phyloP scores from a whole-genome alignment of 1,140 invertebrate species.

The Trinorchestia longiramus region DNA sequence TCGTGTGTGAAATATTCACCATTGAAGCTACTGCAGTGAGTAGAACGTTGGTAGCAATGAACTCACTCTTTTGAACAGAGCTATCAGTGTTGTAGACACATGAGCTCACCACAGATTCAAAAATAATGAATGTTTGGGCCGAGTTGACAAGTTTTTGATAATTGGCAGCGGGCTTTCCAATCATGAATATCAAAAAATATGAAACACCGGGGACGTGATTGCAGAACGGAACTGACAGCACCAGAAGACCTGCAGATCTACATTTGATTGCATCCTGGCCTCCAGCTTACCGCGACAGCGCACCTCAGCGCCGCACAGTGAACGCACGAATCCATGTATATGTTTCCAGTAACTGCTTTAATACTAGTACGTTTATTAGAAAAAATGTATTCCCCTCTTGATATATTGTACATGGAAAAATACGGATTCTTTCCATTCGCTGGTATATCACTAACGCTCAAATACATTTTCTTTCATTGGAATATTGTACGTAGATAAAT shows the following conservation, averaged over 20 bases:
- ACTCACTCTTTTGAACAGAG: not conserved
- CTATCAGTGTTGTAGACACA: not conserved
- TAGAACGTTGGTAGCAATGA: not conserved
- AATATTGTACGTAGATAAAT: no score
- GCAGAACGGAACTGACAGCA: not conserved
- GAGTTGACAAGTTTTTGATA: not conserved
- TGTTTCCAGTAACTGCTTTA: no score
- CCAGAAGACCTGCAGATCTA: not conserved
- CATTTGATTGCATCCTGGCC: not conserved
- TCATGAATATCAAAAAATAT: constrained; percentile 15
- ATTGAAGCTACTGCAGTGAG: not conserved
- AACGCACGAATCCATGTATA: not conserved
- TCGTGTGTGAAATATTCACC: not conserved
- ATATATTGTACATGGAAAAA: no score
- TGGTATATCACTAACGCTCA: no score
- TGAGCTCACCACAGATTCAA: not conserved
- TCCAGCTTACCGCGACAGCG: not conserved
- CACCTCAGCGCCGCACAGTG: not conserved
- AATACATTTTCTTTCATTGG: no score
- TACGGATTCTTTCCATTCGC: no score
- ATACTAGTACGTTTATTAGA: no score
- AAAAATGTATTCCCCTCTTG: no score
- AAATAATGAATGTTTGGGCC: not conserved
- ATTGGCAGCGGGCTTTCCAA: constrained; percentile 32
- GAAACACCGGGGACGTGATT: constrained; percentile 18